A percentile compares a stretch with the other conserved stretches of the same genome.
These are phyloP conservation scores for Rhombomys opimus DNA, from an alignment of 2,113 vertebrate species.

Conservation along the genomic window DNA sequence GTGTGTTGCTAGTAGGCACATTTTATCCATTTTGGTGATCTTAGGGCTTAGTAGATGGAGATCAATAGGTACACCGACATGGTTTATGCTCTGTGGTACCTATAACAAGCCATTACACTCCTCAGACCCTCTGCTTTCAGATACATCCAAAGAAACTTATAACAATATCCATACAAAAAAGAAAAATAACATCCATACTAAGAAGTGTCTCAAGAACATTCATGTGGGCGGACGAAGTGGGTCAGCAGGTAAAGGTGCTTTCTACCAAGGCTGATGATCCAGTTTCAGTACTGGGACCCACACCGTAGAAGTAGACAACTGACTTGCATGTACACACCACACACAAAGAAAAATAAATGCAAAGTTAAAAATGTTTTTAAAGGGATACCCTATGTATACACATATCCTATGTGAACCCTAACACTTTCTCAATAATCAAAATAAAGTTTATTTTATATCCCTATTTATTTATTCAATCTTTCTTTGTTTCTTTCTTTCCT, in stretches of 20 bases:
- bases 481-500: neutral
- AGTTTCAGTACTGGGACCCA: neutral
- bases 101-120: neutral
- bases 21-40: slow-evolving; percentile 44
- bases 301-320: neutral
- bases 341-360: too few relatives aligned
- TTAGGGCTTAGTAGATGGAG: slow-evolving; percentile 16
- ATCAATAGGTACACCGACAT: slow-evolving; percentile 22
- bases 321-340: neutral
- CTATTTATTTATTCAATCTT: neutral
- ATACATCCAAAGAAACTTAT: neutral
- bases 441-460: slow-evolving; percentile 2
- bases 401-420: neutral
- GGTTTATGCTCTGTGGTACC: neutral
- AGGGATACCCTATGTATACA: neutral
- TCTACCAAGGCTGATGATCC: neutral
- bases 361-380: neutral
- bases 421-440: slow-evolving; percentile 52
- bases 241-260: neutral
- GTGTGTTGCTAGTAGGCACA: neutral
- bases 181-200: neutral
- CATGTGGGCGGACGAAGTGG: neutral
- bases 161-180: neutral
- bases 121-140: neutral
- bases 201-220: slow-evolving; percentile 31